Percentiles rank a stretch among this genome's conserved stretches.
These are phyloP conservation scores for Altica lythri DNA, from an alignment of 2,888 invertebrate genomes.

Conservation along the genomic window DNA sequence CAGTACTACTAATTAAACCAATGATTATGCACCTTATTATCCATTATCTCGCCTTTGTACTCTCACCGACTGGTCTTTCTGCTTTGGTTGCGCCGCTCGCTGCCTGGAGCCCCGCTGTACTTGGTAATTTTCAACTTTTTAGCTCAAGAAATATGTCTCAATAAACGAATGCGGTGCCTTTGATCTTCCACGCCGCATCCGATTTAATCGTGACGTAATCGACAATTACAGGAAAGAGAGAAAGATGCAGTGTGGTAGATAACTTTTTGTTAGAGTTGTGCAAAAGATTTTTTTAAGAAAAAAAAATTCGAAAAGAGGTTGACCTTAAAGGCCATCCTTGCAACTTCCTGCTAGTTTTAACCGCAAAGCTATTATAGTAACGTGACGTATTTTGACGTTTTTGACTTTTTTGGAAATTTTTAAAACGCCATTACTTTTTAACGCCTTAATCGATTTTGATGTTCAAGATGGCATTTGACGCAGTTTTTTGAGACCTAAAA, in stretches of 20 bases:
- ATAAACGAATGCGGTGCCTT: constrained; percentile 45
- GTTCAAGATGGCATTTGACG: no score
- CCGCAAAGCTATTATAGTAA: no score
- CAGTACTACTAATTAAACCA: constrained; percentile 10
- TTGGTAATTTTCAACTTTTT: constrained; percentile 39
- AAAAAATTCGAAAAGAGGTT: no score
- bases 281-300: no score
- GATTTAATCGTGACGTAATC: constrained; percentile 45
- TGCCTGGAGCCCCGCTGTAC: constrained; percentile 17
- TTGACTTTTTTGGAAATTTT: no score
- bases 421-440: no score
- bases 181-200: constrained; percentile 46
- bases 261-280: no score
- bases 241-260: constrained; percentile 19
- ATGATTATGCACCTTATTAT: constrained; percentile 10
- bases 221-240: constrained; percentile 34
- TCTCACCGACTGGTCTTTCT: constrained; percentile 8
- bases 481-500: no score
- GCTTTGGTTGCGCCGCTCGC: constrained; percentile 12
- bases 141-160: constrained; percentile 47
- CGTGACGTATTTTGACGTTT: no score
- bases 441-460: no score
- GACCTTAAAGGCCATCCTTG: no score
- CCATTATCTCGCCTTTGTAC: constrained; percentile 7
- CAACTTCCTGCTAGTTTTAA: no score